Evolutionary conservation across 2,888 invertebrate genomes (phyloP), one percentile per base, ranked within the genome.

Genomic region (Odontothrips loti): DNA sequence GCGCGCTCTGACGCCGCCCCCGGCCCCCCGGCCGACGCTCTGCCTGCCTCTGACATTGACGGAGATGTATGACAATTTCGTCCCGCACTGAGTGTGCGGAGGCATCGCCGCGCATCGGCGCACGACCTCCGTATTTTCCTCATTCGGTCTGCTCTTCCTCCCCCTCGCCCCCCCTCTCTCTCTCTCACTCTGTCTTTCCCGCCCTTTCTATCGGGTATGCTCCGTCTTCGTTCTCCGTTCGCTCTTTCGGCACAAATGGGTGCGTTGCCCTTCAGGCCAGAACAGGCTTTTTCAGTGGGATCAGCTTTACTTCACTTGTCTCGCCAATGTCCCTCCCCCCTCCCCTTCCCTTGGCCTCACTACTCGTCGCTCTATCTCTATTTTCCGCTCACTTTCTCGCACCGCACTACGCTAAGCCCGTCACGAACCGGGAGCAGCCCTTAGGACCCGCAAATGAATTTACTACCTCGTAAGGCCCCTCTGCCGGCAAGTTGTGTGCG

Each of bases 31-130:
- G n/a, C 68, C 23, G 23, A 11, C 68, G 27, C 8, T 27, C 68
- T 11, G 68, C 23, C 68, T 68, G 68, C 68, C 23, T 23, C 27
- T 75, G 68, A 75, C 68, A 27, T 75, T 75, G 68, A 75, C 68
- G 27, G 68, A 27, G 68, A 75, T 75, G 68, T 75, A 75, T 75
- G 27, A 23, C 68, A 75, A 75, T 75, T n/a, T 75, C 27, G 68
- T 12, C 34, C n/a, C 34, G 34, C 34, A 4, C 3, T 43, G 34
- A 43, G 34, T 43, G 34, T 43, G 34, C 34, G 34, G 34, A 43
- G 34, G 34, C 34, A 43, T 43, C 34, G 34, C 34, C 34, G 34
- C 3, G 34, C 34, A 43, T 43, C 34, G 34, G 3, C 34, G 34
- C 34, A n/a, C n/a, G 15, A 15, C 58, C 58, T 15, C 58, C 34